phyloP scores from a whole-genome alignment of 2,888 invertebrate species.

The Liodrosophila aerea region DNA sequence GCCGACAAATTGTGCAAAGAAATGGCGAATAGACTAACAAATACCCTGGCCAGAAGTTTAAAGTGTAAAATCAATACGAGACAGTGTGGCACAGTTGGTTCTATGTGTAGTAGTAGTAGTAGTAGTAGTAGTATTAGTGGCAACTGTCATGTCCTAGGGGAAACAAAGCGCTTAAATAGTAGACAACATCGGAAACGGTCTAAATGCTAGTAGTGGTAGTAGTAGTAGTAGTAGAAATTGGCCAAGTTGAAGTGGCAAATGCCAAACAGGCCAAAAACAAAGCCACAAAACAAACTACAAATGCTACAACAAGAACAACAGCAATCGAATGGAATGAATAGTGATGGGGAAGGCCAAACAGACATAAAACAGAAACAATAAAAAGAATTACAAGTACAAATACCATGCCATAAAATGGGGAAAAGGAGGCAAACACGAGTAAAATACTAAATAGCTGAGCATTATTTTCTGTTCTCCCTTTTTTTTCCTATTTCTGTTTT shows the following conservation, averaged over 20 bases:
- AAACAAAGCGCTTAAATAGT: no score
- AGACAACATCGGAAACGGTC: not conserved
- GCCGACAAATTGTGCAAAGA: no score
- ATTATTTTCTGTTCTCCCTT: no score
- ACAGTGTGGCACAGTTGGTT: no score
- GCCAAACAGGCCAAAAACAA: conserved; percentile 70
- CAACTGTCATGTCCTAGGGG: not conserved
- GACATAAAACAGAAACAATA: conserved; percentile 14
- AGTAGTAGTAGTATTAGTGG: no score
- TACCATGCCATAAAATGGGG: conserved; percentile 10
- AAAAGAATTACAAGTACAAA: conserved; percentile 27
- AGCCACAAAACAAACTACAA: conserved; percentile 31
- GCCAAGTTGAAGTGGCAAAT: conserved; percentile 22
- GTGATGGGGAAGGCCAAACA: conserved; percentile 24
- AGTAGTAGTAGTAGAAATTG: conserved; percentile 21
- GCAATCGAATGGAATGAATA: conserved; percentile 9
- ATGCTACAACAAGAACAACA: conserved; percentile 9
- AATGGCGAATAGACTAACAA: no score
- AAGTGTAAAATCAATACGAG: not conserved
- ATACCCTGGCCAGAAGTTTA: no score
- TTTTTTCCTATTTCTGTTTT: conserved; percentile 21
- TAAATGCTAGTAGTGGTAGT: conserved; percentile 21
- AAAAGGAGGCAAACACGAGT: no score
- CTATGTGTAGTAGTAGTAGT: no score
- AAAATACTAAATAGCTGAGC: not conserved